These are phyloP conservation scores for Ypsolopha scabrella DNA, from an alignment of 2,888 invertebrate genomes.

Conservation along the genomic window DNA sequence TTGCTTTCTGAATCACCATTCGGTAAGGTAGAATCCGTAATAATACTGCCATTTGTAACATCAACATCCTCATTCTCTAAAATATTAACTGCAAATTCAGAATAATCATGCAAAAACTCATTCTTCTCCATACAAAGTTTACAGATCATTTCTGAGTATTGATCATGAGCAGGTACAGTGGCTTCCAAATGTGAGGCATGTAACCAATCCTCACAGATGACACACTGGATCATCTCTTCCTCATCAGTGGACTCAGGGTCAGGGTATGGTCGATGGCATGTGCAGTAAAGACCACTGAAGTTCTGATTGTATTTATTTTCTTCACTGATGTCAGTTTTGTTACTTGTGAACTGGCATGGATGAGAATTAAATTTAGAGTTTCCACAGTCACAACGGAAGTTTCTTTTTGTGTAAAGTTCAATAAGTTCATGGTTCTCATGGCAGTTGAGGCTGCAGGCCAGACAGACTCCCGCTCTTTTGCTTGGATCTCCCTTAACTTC, in stretches of 20 bases:
- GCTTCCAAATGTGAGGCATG: slow-evolving; percentile 83
- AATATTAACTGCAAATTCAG: slow-evolving; percentile 48
- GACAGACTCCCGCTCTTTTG: slow-evolving; percentile 86
- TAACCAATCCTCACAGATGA: slow-evolving; percentile 98
- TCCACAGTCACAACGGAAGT: slow-evolving; percentile 97
- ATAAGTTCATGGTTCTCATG: slow-evolving; percentile 96
- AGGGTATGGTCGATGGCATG: slow-evolving; percentile 93
- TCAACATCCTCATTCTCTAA: slow-evolving; percentile 30
- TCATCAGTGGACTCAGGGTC: slow-evolving; percentile 85
- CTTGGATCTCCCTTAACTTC: slow-evolving; percentile 69
- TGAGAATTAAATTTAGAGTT: slow-evolving; percentile 79
- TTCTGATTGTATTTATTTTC: slow-evolving; percentile 93
- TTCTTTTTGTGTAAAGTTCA: slow-evolving; percentile 96
- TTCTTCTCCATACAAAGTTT: slow-evolving; percentile 80
- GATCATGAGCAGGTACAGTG: slow-evolving; percentile 65
- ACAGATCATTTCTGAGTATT: slow-evolving; percentile 88
- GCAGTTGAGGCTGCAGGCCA: slow-evolving; percentile 94
- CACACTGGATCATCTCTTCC: slow-evolving; percentile 97
- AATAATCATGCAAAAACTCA: slow-evolving; percentile 80
- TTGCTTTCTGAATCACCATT: background rate
- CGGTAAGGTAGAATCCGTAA: background rate
- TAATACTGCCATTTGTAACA: slow-evolving; percentile 5
- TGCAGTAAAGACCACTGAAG: slow-evolving; percentile 93
- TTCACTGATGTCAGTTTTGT: slow-evolving; percentile 74
- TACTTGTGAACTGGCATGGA: slow-evolving; percentile 76